phyloP scores from a whole-genome alignment of 2,888 invertebrate species.

The Phortica okadai region DNA sequence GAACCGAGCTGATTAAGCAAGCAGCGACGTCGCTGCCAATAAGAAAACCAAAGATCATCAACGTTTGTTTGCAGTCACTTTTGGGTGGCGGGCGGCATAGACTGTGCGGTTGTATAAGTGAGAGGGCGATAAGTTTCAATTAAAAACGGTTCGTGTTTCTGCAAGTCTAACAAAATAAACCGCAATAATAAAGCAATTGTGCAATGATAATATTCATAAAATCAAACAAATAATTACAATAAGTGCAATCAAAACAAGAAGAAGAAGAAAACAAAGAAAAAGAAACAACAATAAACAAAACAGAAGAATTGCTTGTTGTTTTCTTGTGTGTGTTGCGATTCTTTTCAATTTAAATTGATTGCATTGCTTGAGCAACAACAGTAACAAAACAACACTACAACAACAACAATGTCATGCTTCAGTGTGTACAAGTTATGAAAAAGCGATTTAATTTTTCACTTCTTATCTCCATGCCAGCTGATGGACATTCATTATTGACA shows the following conservation, averaged over 20 bases:
- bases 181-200: neutral
- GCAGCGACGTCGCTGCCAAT: slow-evolving; percentile 1
- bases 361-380: neutral
- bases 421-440: too few relatives aligned
- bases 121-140: neutral
- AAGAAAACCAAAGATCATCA: slow-evolving; percentile 14
- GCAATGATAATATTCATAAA: neutral
- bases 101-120: neutral
- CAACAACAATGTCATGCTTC: neutral
- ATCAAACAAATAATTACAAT: neutral
- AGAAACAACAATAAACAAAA: neutral
- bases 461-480: neutral
- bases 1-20: slow-evolving; percentile 19
- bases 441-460: neutral
- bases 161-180: neutral
- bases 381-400: neutral
- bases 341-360: slow-evolving; percentile 2
- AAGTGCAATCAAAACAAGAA: neutral
- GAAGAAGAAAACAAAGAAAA: neutral
- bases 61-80: neutral
- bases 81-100: neutral
- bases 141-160: slow-evolving; percentile 14
- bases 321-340: too few relatives aligned
- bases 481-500: neutral
- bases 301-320: too few relatives aligned